A percentile compares a stretch with the other conserved stretches of the same genome.
These are phyloP conservation scores for Hypercompe scribonia DNA, from an alignment of 2,888 invertebrate genomes.

Conservation along the genomic window DNA sequence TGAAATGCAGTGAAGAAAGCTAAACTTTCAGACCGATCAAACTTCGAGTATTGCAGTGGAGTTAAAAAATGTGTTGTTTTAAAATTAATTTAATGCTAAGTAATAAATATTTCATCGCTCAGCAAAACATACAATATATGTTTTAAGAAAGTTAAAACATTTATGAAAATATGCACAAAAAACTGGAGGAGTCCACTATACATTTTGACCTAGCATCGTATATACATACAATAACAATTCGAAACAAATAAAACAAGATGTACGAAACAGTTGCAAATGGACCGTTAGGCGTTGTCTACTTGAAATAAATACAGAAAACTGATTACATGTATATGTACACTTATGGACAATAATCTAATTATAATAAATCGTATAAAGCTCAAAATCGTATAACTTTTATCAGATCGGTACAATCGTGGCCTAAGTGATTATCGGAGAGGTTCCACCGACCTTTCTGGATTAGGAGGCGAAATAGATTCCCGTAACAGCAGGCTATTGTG, in stretches of 20 bases:
- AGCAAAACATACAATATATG: no score
- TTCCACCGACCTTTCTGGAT: conserved; percentile 80
- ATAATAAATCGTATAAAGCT: conserved; percentile 43
- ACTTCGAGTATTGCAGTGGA: no score
- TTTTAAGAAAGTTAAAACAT: no score
- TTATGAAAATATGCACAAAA: no score
- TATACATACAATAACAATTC: neutral
- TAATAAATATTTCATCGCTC: no score
- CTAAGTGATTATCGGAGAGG: conserved; percentile 82
- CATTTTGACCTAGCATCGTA: no score
- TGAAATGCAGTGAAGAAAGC: no score
- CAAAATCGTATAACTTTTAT: conserved; percentile 66
- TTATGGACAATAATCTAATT: conserved; percentile 50
- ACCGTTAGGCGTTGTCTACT: neutral
- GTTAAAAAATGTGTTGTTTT: no score
- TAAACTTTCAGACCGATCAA: no score
- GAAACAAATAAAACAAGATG: neutral
- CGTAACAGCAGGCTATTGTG: conserved; percentile 68
- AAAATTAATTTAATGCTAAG: no score
- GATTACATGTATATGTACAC: conserved; percentile 28
- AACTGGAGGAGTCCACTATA: no score
- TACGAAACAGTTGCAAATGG: neutral
- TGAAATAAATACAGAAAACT: conserved; percentile 21
- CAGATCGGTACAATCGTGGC: conserved; percentile 70
- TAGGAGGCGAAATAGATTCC: conserved; percentile 73